Base-by-base conservation (phyloP, 2,888 invertebrate genomes). In the Archips xylosteana region DNA sequence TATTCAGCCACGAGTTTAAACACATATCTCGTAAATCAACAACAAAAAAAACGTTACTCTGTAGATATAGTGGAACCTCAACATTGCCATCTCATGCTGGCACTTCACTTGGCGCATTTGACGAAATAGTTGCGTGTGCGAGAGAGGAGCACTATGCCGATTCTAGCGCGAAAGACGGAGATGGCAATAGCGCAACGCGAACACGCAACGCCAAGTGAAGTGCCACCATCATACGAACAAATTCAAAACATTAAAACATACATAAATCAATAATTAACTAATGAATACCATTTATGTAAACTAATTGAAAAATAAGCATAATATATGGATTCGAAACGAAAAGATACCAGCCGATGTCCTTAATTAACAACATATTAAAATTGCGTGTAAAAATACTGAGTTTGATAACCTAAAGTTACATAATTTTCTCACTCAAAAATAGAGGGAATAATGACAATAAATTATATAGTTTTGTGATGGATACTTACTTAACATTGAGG, bases 401-500 rank as follows among this genome's bases (percentile, higher is more conserved):
- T 76, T 75, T 71, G 73, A 80, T 92, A 92, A 92, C 92, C 92
- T 89, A 79, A 83, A 85, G 88, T 92, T 92, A 94, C 90, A 92
- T 92, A 93, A 94, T 92, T 89, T 85, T 79, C 77, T 77, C 78
- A 78, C 77, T 69, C 76, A 71, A 80, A 77, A 80, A 71, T 67
- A 60, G 75, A 42, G 8, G 8, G 12, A 75, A 70, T 64, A 63
- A 66, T 32, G 10, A 32, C 51, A 45, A 45, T 9, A 75, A 77
- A 74, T 57, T 63, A 75, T 71, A 66, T 76, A 78, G 71, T 71
- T 63, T 65, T 70, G 63, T 42, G 71, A 76, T 6, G 23, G 72
- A 71, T 79, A 92, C 95, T 94, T 87, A 95, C 95, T 94, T 95
- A 77, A 90, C 90, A 89, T 92, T 92, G 79, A 92, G 89, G 80